Evolutionary conservation across 2,888 invertebrate genomes (phyloP).

Genomic region (Scelioninae gen. 2): DNA sequence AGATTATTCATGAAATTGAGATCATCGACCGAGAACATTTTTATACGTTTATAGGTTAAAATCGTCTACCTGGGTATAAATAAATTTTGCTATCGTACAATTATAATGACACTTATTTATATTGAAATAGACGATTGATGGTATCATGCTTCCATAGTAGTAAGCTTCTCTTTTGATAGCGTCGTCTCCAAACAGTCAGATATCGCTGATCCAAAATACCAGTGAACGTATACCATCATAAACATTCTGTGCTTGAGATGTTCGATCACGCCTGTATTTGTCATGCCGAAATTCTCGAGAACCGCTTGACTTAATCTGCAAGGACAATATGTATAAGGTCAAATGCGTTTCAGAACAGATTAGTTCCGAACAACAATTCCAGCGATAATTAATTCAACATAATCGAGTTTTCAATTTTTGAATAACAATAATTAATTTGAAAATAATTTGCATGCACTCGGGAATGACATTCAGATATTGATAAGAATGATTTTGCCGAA

Average conservation of each 20-base stretch:
- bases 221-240: slow-evolving; percentile 59
- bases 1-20: no score
- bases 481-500: background rate
- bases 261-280: slow-evolving; percentile 61
- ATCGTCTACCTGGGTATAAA: no score
- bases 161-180: slow-evolving; percentile 56
- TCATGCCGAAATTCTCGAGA: slow-evolving; percentile 61
- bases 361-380: slow-evolving; percentile 47
- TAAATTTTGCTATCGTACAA: no score
- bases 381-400: slow-evolving; percentile 43
- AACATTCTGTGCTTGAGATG: slow-evolving; percentile 59
- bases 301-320: slow-evolving; percentile 58
- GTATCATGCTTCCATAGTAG: no score
- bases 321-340: slow-evolving; percentile 27
- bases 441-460: slow-evolving; percentile 6
- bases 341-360: slow-evolving; percentile 47
- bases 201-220: slow-evolving; percentile 58
- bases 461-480: no score
- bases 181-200: slow-evolving; percentile 58
- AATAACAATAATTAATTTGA: no score
- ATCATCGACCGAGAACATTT: no score
- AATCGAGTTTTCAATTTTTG: no score
- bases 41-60: no score
- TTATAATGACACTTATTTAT: no score
- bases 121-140: no score